Evolutionary conservation across 2,888 invertebrate genomes (phyloP).

Genomic region (Beris morrisii): DNA sequence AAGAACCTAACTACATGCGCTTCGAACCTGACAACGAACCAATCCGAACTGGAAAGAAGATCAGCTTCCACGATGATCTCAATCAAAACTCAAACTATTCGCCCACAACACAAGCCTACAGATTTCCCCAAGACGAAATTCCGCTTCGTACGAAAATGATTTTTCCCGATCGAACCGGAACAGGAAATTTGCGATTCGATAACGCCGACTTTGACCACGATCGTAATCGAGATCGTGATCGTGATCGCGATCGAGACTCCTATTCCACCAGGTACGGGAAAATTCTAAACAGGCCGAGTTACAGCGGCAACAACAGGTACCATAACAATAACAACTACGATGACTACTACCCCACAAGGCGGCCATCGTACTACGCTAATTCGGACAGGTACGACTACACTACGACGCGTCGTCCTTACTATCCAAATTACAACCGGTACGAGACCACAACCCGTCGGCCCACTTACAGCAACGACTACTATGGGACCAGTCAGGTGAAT

Average conservation of each 20-base stretch:
- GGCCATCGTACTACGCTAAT: slow-evolving; percentile 15
- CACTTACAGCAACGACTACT: slow-evolving; percentile 27
- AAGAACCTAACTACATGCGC: neutral
- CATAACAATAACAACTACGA: slow-evolving; percentile 14
- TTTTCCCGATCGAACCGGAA: slow-evolving; percentile 61
- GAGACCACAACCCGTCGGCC: slow-evolving; percentile 9
- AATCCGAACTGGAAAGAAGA: slow-evolving; percentile 6
- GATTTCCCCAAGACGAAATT: slow-evolving; percentile 36
- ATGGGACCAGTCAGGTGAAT: slow-evolving; percentile 15
- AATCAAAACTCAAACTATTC: neutral
- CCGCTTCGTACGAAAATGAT: slow-evolving; percentile 50
- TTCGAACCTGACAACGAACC: neutral
- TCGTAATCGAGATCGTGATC: neutral
- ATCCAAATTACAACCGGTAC: neutral
- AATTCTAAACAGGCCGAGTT: slow-evolving; percentile 18
- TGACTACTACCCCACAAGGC: slow-evolving; percentile 11
- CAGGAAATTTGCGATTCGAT: slow-evolving; percentile 58
- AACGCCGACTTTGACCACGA: slow-evolving; percentile 45
- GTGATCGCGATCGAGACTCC: slow-evolving; percentile 41
- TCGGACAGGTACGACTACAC: slow-evolving; percentile 19
- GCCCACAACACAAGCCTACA: neutral
- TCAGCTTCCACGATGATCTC: slow-evolving; percentile 25
- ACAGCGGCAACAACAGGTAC: slow-evolving; percentile 9
- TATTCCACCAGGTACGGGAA: slow-evolving; percentile 38
- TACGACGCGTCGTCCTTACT: slow-evolving; percentile 10